phyloP scores from a whole-genome alignment of 2,888 invertebrate species.

The Stenolophus ochropezus region DNA sequence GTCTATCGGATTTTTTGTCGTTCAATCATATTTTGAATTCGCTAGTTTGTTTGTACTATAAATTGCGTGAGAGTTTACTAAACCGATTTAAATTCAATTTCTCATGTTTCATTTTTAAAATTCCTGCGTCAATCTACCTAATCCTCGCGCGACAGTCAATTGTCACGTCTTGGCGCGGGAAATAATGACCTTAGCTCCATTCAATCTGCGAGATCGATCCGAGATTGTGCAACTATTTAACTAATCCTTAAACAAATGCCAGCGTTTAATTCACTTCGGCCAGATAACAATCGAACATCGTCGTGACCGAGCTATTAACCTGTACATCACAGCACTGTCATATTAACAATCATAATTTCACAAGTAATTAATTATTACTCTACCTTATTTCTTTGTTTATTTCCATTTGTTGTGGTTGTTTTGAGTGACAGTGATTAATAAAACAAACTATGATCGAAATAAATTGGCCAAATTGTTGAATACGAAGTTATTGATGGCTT shows the following conservation, averaged over 20 bases:
- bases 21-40: slow-evolving; percentile 1
- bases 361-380: slow-evolving; percentile 48
- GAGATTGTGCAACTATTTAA: slow-evolving; percentile 23
- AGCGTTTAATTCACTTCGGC: slow-evolving; percentile 43
- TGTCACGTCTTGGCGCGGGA: slow-evolving; percentile 34
- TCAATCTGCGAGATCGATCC: slow-evolving; percentile 15
- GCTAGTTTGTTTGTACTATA: slow-evolving; percentile 3
- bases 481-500: slow-evolving; percentile 47
- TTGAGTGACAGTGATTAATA: slow-evolving; percentile 46
- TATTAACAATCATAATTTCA: slow-evolving; percentile 51
- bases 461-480: slow-evolving; percentile 29
- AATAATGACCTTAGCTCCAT: slow-evolving; percentile 16
- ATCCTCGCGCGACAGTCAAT: slow-evolving; percentile 36
- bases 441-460: slow-evolving; percentile 21
- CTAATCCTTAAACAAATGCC: slow-evolving; percentile 41
- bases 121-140: slow-evolving; percentile 12
- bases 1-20: too few species aligned
- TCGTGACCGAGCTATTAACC: slow-evolving; percentile 50
- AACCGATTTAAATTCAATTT: slow-evolving; percentile 23
- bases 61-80: slow-evolving; percentile 8
- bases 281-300: slow-evolving; percentile 37
- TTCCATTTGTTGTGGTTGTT: slow-evolving; percentile 33
- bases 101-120: slow-evolving; percentile 33
- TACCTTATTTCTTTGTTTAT: slow-evolving; percentile 41
- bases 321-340: slow-evolving; percentile 40